These are phyloP conservation scores for Oligia fasciuncula DNA, from an alignment of 2,888 invertebrate genomes.

Conservation along the genomic window DNA sequence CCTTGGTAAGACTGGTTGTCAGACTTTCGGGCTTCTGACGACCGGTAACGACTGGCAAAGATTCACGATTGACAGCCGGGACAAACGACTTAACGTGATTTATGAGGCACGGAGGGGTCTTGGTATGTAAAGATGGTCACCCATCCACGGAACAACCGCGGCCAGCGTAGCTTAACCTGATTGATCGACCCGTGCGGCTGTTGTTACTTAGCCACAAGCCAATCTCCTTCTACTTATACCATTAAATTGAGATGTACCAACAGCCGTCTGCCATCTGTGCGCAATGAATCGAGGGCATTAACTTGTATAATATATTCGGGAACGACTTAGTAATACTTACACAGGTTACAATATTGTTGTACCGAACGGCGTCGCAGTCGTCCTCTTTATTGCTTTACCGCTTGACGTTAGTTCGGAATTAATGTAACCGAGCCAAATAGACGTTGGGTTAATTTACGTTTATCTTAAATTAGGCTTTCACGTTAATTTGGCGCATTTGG, in stretches of 20 bases:
- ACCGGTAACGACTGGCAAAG: no score
- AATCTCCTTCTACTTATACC: background rate
- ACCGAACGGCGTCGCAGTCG: conserved; percentile 23
- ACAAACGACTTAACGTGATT: no score
- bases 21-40: no score
- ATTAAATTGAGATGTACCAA: conserved; percentile 22
- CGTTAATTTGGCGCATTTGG: conserved; percentile 2
- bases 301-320: conserved; percentile 53
- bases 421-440: conserved; percentile 26
- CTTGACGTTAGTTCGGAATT: conserved; percentile 28
- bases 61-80: no score
- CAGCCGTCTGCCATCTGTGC: conserved; percentile 41
- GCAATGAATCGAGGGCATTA: conserved; percentile 41
- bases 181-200: no score
- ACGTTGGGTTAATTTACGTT: conserved; percentile 30
- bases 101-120: no score
- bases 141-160: no score
- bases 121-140: no score
- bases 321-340: conserved; percentile 55
- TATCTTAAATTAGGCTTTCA: conserved; percentile 24
- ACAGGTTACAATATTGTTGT: conserved; percentile 50
- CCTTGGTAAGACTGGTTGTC: no score
- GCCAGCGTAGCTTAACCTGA: no score
- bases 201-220: no score
- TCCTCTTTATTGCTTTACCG: conserved; percentile 31